phyloP scores from a whole-genome alignment of 2,888 invertebrate species.

The Ptilodon capucinus region DNA sequence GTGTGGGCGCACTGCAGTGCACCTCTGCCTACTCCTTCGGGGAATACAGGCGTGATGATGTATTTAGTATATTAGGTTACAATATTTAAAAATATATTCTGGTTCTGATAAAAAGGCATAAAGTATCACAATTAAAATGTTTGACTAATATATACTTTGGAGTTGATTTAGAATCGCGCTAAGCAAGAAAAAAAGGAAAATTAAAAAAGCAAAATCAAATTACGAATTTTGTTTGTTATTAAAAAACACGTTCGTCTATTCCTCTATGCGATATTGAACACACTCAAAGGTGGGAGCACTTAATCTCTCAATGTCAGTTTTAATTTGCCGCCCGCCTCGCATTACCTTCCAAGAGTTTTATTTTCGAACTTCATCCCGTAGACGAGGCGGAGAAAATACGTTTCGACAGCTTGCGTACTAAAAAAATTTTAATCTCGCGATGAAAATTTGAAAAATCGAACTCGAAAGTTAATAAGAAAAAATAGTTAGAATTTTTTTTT shows the following conservation, averaged over 20 bases:
- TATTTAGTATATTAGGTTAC: too few species aligned
- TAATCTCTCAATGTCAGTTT: conserved; percentile 81
- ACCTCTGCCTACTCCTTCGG: too few species aligned
- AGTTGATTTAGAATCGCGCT: too few species aligned
- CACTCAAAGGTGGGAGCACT: conserved; percentile 60
- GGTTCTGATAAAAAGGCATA: too few species aligned
- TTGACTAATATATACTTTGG: too few species aligned
- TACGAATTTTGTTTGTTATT: conserved; percentile 36
- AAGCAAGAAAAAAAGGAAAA: conserved; percentile 15
- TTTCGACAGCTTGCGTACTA: conserved; percentile 63
- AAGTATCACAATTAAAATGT: too few species aligned
- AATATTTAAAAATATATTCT: too few species aligned
- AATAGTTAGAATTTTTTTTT: conserved; percentile 9
- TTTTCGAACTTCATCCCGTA: conserved; percentile 64
- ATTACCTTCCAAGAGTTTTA: conserved; percentile 77
- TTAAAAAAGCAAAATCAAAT: conserved; percentile 46
- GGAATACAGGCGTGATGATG: too few species aligned
- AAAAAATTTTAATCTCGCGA: conserved; percentile 50
- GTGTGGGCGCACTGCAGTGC: too few species aligned
- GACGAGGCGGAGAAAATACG: conserved; percentile 64
- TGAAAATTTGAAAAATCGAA: conserved; percentile 39
- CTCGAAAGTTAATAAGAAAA: conserved; percentile 13
- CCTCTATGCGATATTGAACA: conserved; percentile 45
- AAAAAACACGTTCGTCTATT: conserved; percentile 40
- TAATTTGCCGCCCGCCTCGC: conserved; percentile 76